Percentiles rank a stretch among this genome's conserved stretches.
Evolutionary conservation across 1,140 invertebrate species (phyloP).

Genomic region (Conus betulinus): DNA sequence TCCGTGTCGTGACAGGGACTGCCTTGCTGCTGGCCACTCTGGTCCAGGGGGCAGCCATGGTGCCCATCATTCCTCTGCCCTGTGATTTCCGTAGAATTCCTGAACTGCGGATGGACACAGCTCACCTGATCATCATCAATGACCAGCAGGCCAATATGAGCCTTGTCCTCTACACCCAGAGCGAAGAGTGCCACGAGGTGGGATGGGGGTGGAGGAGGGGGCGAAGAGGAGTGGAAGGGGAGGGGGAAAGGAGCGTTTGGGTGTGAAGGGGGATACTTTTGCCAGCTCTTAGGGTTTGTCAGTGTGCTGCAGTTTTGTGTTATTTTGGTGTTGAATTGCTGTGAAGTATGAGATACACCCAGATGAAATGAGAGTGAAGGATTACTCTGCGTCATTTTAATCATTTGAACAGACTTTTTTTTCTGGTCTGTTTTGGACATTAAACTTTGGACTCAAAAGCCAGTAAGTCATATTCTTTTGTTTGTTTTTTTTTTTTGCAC

Average conservation of each 20-base stretch:
- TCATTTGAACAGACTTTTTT: no score
- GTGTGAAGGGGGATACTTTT: not conserved
- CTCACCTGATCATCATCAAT: constrained; percentile 44
- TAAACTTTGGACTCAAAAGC: no score
- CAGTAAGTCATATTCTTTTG: no score
- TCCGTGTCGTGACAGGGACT: no score
- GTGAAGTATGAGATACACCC: not conserved
- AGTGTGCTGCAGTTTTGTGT: not conserved
- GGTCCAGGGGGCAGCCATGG: not conserved
- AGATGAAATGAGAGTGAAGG: not conserved
- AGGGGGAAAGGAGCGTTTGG: not conserved
- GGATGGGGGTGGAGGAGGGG: not conserved
- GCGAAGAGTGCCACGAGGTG: constrained; percentile 56
- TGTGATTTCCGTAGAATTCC: constrained; percentile 18
- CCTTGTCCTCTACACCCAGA: constrained; percentile 43
- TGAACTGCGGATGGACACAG: constrained; percentile 54
- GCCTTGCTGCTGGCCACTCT: not conserved
- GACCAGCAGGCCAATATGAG: constrained; percentile 5
- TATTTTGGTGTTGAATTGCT: not conserved
- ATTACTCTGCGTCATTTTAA: constrained; percentile 5
- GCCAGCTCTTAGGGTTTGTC: not conserved
- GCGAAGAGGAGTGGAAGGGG: no score
- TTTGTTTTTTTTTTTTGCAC: no score
- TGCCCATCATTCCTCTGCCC: constrained; percentile 11
- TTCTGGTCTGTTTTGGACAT: no score